Conservation (phyloP, 2,113 vertebrate genomes). For the Taurulus bubalis region DNA sequence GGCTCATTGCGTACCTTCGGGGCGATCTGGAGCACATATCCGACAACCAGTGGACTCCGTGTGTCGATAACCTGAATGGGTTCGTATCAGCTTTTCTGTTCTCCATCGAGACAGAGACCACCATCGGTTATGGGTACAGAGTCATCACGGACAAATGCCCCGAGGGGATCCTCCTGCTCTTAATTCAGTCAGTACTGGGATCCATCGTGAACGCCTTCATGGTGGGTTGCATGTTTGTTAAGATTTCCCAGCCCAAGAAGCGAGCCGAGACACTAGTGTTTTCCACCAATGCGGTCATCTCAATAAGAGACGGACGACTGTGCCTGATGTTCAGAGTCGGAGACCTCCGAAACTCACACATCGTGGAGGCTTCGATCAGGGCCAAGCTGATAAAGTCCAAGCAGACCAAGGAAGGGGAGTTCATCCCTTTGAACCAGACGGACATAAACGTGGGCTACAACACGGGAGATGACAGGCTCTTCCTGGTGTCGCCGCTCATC, state of each 20-base stretch:
- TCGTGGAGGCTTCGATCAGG: slow-evolving; percentile 98
- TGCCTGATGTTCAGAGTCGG: slow-evolving; percentile 99
- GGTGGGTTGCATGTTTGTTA: slow-evolving; percentile 99
- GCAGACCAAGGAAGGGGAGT: slow-evolving; percentile 99
- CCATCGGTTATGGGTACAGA: slow-evolving; percentile 98
- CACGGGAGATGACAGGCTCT: slow-evolving; percentile 97
- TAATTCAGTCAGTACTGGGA: slow-evolving; percentile 97
- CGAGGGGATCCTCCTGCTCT: slow-evolving; percentile 94
- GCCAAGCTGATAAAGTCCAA: slow-evolving; percentile 99
- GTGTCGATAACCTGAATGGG: slow-evolving; percentile 96
- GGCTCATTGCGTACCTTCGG: slow-evolving; percentile 97
- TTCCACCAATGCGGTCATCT: slow-evolving; percentile 97
- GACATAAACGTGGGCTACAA: slow-evolving; percentile 99
- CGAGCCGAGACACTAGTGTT: slow-evolving; percentile 98
- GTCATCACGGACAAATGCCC: slow-evolving; percentile 99
- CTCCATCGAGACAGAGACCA: slow-evolving; percentile 99
- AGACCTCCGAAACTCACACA: slow-evolving; percentile 99
- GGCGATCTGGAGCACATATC: slow-evolving; percentile 96
- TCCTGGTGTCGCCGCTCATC: slow-evolving; percentile 98
- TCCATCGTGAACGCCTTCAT: slow-evolving; percentile 99
- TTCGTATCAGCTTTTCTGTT: slow-evolving; percentile 99
- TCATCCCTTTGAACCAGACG: slow-evolving; percentile 98
- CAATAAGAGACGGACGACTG: slow-evolving; percentile 94
- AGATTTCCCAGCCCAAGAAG: slow-evolving; percentile 99
- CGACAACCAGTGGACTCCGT: slow-evolving; percentile 94